Conservation (phyloP, 2,113 vertebrate species). For the Synchiropus splendidus region DNA sequence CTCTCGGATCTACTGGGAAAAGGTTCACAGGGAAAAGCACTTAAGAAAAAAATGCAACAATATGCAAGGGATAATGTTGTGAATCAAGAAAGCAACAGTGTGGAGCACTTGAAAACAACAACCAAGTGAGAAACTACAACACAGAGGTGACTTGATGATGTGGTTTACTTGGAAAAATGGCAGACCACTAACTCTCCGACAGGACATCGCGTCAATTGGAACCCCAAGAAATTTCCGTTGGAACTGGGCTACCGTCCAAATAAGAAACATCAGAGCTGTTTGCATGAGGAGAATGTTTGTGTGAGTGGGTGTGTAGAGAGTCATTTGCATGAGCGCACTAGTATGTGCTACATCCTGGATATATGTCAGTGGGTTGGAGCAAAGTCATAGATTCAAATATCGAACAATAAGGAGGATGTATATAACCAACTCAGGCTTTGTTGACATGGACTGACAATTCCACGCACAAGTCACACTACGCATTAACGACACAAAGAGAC, state of each 20-base stretch:
- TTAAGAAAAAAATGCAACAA: constrained; percentile 9
- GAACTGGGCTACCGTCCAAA: constrained; percentile 66
- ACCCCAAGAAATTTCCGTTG: constrained; percentile 39
- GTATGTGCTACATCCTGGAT: too few relatives aligned
- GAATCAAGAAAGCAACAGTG: constrained; percentile 6
- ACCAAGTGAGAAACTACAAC: too few relatives aligned
- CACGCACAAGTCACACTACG: neutral
- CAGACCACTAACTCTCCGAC: constrained; percentile 44
- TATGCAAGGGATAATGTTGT: constrained; percentile 6
- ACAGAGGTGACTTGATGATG: too few relatives aligned
- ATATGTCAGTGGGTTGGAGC: too few relatives aligned
- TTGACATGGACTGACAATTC: constrained; percentile 14
- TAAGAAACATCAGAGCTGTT: neutral
- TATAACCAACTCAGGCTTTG: constrained; percentile 31
- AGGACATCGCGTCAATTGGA: constrained; percentile 61
- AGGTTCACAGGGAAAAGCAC: constrained; percentile 4
- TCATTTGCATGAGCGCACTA: too few relatives aligned
- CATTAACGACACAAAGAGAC: constrained; percentile 3
- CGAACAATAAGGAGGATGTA: too few relatives aligned
- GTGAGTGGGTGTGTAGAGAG: too few relatives aligned
- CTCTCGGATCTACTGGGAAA: constrained; percentile 44
- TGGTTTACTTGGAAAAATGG: constrained; percentile 51
- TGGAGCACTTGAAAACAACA: constrained; percentile 41
- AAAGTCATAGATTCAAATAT: too few relatives aligned
- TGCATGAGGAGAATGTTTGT: too few relatives aligned